Evolutionary conservation across 2,888 invertebrate genomes (phyloP).

Genomic region (Fabriciana adippe): DNA sequence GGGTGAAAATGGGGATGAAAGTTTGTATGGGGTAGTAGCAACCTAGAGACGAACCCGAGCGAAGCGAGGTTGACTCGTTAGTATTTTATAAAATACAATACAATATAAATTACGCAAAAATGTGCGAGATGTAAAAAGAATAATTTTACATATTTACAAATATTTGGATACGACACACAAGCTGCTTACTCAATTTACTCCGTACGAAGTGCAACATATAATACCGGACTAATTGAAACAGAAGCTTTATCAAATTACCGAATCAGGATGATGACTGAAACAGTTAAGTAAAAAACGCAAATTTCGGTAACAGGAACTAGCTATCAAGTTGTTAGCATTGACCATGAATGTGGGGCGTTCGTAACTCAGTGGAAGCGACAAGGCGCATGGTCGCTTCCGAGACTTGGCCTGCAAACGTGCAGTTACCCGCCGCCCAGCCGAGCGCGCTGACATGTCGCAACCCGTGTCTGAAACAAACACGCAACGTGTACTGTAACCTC

Average conservation of each 20-base stretch:
- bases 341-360: conserved; percentile 58
- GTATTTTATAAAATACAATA: too few species aligned
- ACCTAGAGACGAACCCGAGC: too few species aligned
- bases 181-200: conserved; percentile 1
- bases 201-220: background rate
- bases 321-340: conserved; percentile 60
- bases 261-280: conserved; percentile 16
- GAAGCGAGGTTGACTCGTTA: too few species aligned
- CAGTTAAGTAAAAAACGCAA: conserved; percentile 34
- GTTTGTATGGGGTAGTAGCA: too few species aligned
- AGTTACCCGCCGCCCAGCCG: conserved; percentile 64
- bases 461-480: conserved; percentile 40
- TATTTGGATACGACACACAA: background rate
- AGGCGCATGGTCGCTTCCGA: conserved; percentile 49
- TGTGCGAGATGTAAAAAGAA: too few species aligned
- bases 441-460: conserved; percentile 69
- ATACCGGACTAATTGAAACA: background rate
- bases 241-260: conserved; percentile 7
- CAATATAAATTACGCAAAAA: too few species aligned
- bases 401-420: conserved; percentile 46
- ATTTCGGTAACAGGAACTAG: conserved; percentile 50
- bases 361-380: conserved; percentile 42
- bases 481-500: conserved; percentile 45
- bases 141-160: background rate
- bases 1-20: too few species aligned